Conservation (phyloP, 2,888 invertebrate genomes). For the Barypeithes pellucidus region DNA sequence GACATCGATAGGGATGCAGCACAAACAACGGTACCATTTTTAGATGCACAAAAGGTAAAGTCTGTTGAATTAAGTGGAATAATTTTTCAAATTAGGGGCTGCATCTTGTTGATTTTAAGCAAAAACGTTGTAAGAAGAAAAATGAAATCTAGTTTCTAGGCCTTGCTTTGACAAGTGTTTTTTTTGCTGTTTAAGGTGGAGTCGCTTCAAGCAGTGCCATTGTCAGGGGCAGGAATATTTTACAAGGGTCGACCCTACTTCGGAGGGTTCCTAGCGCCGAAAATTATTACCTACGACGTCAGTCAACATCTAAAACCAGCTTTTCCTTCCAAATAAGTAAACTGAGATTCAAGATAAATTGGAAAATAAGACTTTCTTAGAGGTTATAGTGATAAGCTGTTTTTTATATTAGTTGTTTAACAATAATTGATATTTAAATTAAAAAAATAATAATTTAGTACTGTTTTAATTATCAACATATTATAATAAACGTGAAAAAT, state of each 20-base stretch:
- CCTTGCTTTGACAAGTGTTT: no score
- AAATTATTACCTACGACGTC: constrained; percentile 84
- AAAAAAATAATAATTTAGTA: no score
- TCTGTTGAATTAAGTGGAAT: no score
- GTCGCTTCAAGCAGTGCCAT: constrained; percentile 78
- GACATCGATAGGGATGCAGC: constrained; percentile 84
- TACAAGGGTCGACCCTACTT: constrained; percentile 82
- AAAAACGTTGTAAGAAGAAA: no score
- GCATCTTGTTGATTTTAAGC: no score
- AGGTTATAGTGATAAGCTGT: background rate
- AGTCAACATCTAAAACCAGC: constrained; percentile 76
- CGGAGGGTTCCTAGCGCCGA: constrained; percentile 85
- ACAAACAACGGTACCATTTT: constrained; percentile 87
- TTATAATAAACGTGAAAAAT: background rate
- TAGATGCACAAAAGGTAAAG: constrained; percentile 80
- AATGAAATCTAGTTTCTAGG: no score
- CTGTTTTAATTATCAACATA: no score
- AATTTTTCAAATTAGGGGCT: no score
- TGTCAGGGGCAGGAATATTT: constrained; percentile 84
- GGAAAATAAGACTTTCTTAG: background rate
- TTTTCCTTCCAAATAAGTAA: constrained; percentile 59
- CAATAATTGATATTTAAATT: background rate
- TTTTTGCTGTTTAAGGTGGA: constrained; percentile 73
- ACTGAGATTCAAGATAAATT: constrained; percentile 11
- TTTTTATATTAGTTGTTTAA: background rate